Percentiles rank a stretch among this genome's conserved stretches.
Evolutionary conservation across 2,797 vertebrate species (phyloP).

Genomic region (Poecile montanus): DNA sequence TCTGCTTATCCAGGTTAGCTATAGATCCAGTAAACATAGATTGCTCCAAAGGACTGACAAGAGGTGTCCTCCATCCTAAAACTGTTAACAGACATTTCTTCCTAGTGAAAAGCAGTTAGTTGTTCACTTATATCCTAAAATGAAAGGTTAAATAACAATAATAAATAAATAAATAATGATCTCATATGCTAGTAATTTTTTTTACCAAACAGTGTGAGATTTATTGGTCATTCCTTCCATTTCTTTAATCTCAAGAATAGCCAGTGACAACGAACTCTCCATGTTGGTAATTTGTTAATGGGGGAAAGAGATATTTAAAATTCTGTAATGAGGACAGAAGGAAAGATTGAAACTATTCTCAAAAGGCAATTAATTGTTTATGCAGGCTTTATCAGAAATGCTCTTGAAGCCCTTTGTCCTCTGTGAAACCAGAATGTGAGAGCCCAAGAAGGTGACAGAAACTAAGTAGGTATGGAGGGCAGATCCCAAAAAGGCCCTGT

Average conservation of each 20-base stretch:
- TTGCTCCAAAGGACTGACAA: neutral
- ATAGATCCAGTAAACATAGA: neutral
- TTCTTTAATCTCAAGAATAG: neutral
- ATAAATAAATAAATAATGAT: neutral
- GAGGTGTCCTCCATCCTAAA: neutral
- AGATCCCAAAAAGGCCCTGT: neutral
- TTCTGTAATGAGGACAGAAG: neutral
- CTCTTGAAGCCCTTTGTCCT: neutral
- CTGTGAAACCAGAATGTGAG: neutral
- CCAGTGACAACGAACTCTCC: neutral
- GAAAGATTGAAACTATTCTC: neutral
- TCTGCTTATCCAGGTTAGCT: neutral
- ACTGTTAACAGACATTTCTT: neutral
- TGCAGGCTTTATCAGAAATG: neutral
- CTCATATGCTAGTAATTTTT: neutral
- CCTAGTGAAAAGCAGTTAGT: neutral
- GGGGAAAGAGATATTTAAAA: neutral
- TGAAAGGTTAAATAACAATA: neutral
- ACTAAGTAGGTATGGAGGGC: neutral
- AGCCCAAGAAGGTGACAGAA: neutral
- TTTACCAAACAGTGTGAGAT: accelerated
- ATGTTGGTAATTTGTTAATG: neutral
- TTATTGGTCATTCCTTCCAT: neutral
- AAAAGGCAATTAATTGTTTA: neutral
- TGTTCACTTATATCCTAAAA: neutral